Percentiles rank a stretch among this genome's conserved stretches.
Conservation (phyloP, 2,113 vertebrate genomes). For the Cyanoliseus patagonus region DNA sequence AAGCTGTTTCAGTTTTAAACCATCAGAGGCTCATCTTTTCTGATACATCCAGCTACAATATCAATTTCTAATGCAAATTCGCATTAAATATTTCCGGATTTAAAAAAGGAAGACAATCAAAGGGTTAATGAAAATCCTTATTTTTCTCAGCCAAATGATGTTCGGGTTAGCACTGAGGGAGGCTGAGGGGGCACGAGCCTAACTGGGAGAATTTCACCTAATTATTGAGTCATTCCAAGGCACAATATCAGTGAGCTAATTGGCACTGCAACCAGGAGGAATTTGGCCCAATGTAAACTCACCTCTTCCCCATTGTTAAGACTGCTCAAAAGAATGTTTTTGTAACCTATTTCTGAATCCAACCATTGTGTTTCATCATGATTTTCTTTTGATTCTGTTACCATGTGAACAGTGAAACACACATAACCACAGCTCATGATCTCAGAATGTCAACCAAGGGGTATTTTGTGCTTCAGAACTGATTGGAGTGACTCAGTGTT, state of each 20-base stretch:
- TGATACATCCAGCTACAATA: conserved; percentile 7
- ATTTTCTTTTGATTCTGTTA: conserved; percentile 71
- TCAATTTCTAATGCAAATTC: conserved; percentile 35
- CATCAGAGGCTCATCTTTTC: conserved; percentile 12
- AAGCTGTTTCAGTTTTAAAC: conserved; percentile 31
- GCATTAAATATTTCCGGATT: conserved; percentile 1
- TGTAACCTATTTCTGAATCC: conserved; percentile 57
- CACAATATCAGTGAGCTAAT: conserved; percentile 28
- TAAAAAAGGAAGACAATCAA: not conserved
- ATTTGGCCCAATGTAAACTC: conserved; percentile 47
- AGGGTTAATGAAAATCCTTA: not conserved
- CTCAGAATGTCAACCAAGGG: conserved; percentile 61
- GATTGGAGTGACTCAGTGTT: conserved; percentile 47
- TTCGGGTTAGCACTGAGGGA: not conserved
- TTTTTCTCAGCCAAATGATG: conserved; percentile 1
- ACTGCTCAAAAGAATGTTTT: conserved; percentile 48
- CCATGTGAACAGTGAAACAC: conserved; percentile 71
- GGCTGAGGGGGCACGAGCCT: not conserved
- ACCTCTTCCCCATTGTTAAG: conserved; percentile 37
- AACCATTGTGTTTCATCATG: conserved; percentile 61
- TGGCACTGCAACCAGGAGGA: conserved; percentile 19
- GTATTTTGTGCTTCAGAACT: conserved; percentile 56
- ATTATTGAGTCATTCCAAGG: conserved; percentile 29
- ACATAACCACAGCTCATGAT: conserved; percentile 65
- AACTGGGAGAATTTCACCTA: conserved; percentile 16